Conservation (phyloP, 2,888 invertebrate species). For the Agrotis exclamationis region DNA sequence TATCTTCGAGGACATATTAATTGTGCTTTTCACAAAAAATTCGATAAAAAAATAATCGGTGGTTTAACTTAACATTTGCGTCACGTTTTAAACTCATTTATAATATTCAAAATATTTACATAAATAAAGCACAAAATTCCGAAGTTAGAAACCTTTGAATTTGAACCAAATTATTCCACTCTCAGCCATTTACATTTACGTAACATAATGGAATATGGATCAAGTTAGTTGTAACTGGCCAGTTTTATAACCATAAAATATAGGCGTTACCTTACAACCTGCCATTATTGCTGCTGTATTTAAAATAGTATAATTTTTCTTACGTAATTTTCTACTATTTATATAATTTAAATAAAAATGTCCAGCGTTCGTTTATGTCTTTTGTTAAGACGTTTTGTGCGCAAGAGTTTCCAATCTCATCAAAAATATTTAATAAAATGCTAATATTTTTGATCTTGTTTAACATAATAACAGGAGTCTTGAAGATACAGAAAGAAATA, state of each 20-base stretch:
- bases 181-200: conserved; percentile 28
- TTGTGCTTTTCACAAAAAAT: too few species aligned
- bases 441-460: too few species aligned
- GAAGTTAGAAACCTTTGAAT: neutral
- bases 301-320: neutral
- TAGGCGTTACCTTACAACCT: conserved; percentile 25
- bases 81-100: neutral
- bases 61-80: too few species aligned
- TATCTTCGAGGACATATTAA: too few species aligned
- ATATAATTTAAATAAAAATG: conserved; percentile 25
- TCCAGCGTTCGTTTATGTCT: conserved; percentile 75
- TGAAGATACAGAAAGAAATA: neutral
- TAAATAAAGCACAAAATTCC: neutral
- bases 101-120: neutral
- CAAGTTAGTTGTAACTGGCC: conserved; percentile 9
- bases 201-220: conserved; percentile 38
- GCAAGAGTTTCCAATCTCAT: conserved; percentile 24
- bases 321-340: neutral
- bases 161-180: conserved; percentile 1
- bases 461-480: neutral
- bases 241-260: conserved; percentile 31
- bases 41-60: too few species aligned
- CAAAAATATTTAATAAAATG: too few species aligned
- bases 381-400: conserved; percentile 64
- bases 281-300: neutral